These are phyloP conservation scores for Oryzias sinensis DNA, from an alignment of 2,797 vertebrate species.

Conservation along the genomic window DNA sequence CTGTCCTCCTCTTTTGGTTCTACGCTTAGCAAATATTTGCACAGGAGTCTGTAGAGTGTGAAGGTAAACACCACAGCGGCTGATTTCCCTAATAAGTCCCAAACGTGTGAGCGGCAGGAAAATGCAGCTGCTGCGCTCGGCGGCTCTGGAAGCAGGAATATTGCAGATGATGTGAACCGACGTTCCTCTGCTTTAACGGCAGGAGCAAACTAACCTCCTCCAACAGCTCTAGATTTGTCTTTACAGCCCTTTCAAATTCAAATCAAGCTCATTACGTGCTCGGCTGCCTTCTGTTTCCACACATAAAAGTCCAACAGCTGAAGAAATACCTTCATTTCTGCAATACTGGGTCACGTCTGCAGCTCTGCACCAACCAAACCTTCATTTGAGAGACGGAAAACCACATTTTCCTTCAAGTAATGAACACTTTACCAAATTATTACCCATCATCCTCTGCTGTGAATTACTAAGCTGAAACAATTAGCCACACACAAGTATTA, in stretches of 20 bases:
- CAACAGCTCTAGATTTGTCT: background rate
- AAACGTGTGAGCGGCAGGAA: conserved; percentile 33
- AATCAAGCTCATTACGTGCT: conserved; percentile 6
- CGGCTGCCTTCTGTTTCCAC: background rate
- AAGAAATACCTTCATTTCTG: conserved; percentile 4
- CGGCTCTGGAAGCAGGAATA: conserved; percentile 27
- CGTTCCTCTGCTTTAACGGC: conserved; percentile 11
- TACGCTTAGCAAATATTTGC: conserved; percentile 3
- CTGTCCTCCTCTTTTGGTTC: conserved; percentile 7
- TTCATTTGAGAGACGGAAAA: background rate
- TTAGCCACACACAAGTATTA: no score
- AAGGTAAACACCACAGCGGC: conserved; percentile 44
- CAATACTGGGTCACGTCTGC: conserved; percentile 3
- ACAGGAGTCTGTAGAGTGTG: conserved; percentile 34
- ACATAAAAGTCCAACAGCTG: conserved; percentile 3
- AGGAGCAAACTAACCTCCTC: background rate
- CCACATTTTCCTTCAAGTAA: no score
- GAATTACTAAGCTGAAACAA: no score
- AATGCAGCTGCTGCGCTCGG: conserved; percentile 41
- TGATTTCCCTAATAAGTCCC: conserved; percentile 59
- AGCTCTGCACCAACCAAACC: conserved; percentile 3
- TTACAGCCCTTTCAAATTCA: conserved; percentile 5
- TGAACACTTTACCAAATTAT: no score
- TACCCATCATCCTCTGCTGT: no score
- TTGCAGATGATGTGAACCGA: conserved; percentile 34